Evolutionary conservation across 2,113 vertebrate species (phyloP).

Genomic region (Peromyscus polionotus): DNA sequence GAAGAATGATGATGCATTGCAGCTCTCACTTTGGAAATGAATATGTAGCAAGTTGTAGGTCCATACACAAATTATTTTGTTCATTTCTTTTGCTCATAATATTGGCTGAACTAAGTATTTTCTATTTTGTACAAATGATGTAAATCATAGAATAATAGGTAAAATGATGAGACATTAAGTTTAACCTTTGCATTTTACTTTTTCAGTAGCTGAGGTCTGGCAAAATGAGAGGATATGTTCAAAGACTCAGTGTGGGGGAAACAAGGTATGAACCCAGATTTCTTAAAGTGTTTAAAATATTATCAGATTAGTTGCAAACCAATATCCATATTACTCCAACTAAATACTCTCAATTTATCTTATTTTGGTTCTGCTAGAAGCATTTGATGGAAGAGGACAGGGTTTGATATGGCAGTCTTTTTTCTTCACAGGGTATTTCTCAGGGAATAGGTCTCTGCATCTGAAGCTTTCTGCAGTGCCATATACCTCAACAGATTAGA

Average conservation of each 20-base stretch:
- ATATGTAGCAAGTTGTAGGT: slow-evolving; percentile 27
- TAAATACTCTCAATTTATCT: neutral
- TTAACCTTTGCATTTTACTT: neutral
- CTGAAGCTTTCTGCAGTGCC: neutral
- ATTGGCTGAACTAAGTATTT: slow-evolving; percentile 52
- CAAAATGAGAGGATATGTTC: neutral
- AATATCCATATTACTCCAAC: neutral
- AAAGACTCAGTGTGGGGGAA: neutral
- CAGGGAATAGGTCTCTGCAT: neutral
- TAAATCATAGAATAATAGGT: neutral
- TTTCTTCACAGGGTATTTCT: neutral
- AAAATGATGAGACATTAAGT: neutral
- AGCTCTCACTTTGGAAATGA: slow-evolving; percentile 42
- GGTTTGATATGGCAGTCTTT: neutral
- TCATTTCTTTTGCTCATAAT: slow-evolving; percentile 51
- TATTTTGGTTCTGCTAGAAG: neutral
- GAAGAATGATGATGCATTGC: slow-evolving; percentile 23
- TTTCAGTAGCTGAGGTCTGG: neutral
- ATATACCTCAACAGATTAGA: neutral
- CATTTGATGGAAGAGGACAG: neutral
- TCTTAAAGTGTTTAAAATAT: neutral
- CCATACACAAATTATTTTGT: slow-evolving; percentile 58
- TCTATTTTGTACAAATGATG: neutral
- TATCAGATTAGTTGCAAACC: neutral
- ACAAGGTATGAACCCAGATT: neutral